A percentile compares a stretch with the other conserved stretches of the same genome.
These are phyloP conservation scores for Tipula helvola DNA, from an alignment of 2,888 invertebrate species.

Conservation along the genomic window DNA sequence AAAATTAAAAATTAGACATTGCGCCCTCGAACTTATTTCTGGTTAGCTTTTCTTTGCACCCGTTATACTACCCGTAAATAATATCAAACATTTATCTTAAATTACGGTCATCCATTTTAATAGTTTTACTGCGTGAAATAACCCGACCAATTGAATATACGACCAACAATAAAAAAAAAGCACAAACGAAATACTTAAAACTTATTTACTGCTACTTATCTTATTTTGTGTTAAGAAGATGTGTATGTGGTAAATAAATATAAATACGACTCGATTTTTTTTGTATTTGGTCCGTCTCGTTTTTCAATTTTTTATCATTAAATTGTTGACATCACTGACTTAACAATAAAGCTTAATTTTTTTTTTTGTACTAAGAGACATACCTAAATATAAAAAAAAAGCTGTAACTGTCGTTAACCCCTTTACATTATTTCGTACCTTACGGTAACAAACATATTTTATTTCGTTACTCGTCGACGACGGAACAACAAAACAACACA, in stretches of 20 bases:
- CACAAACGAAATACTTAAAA: background rate
- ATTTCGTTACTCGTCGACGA: background rate
- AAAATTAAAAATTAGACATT: no score
- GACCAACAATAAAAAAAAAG: background rate
- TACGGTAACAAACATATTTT: background rate
- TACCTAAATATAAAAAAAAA: background rate
- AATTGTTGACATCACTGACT: background rate
- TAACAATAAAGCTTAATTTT: background rate
- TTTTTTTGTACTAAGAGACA: background rate
- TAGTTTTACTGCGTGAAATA: background rate
- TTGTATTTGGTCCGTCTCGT: background rate
- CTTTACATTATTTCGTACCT: background rate
- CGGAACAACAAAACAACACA: background rate
- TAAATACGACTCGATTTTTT: background rate
- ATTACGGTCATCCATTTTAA: background rate
- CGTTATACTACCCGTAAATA: background rate
- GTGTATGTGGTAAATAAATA: background rate
- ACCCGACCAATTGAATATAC: background rate
- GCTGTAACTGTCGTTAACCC: background rate
- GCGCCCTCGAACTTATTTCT: no score
- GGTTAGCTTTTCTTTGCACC: background rate
- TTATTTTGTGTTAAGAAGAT: background rate
- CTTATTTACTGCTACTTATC: background rate
- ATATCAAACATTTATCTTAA: background rate
- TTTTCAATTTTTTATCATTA: background rate